Evolutionary conservation across 2,797 vertebrate genomes (phyloP).

Genomic region (Vireo griseus): DNA sequence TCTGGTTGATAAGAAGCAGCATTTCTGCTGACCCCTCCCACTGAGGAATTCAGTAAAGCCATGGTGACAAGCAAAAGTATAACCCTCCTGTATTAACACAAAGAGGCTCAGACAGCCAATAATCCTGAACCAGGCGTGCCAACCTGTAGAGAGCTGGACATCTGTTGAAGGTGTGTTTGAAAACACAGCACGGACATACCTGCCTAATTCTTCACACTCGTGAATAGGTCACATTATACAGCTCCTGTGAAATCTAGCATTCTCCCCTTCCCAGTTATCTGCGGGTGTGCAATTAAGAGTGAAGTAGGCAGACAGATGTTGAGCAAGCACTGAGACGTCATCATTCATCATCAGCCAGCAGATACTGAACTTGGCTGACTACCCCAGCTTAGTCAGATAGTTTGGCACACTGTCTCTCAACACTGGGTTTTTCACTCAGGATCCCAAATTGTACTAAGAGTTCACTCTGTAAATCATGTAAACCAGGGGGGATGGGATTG

Average conservation of each 20-base stretch:
- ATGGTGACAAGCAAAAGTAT: neutral
- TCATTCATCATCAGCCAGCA: conserved; percentile 37
- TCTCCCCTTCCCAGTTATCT: neutral
- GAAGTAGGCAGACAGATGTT: conserved; percentile 46
- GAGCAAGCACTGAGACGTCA: neutral
- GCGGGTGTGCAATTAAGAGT: neutral
- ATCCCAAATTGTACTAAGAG: neutral
- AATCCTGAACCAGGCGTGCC: neutral
- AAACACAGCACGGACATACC: neutral
- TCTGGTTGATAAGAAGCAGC: neutral
- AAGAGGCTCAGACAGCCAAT: neutral
- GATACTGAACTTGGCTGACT: conserved; percentile 36
- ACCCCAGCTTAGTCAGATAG: neutral
- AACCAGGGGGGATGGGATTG: neutral
- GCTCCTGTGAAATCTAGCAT: neutral
- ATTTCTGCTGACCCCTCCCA: neutral
- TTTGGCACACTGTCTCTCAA: conserved; percentile 38
- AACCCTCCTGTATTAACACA: neutral
- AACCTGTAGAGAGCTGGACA: neutral
- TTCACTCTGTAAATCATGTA: neutral
- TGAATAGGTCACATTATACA: neutral
- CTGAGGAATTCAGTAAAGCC: conserved; percentile 3
- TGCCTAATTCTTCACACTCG: neutral
- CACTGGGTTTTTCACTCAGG: conserved; percentile 5
- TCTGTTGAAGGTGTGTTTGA: neutral